These are phyloP conservation scores for Todiramphus chloris DNA, from an alignment of 2,113 vertebrate genomes.

Conservation along the genomic window DNA sequence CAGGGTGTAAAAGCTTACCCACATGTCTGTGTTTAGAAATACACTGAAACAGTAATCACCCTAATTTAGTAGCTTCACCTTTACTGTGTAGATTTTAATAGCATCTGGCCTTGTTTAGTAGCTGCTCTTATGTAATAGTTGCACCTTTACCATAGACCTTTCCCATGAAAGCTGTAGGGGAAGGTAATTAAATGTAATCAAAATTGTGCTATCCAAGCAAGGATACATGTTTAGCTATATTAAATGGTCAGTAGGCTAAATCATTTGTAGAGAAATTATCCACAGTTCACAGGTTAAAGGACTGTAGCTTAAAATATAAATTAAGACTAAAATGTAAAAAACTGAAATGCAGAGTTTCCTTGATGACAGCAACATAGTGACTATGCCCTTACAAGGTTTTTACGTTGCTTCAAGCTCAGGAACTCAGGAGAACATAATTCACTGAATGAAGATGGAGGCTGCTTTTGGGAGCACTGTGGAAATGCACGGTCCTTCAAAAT, in stretches of 20 bases:
- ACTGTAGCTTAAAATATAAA: slow-evolving; percentile 8
- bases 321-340: neutral
- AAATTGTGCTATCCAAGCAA: slow-evolving; percentile 39
- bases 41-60: slow-evolving; percentile 1
- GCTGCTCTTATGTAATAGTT: slow-evolving; percentile 3
- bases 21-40: slow-evolving; percentile 14
- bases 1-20: neutral
- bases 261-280: neutral
- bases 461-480: neutral
- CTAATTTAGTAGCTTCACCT: slow-evolving; percentile 42
- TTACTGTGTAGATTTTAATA: slow-evolving; percentile 51
- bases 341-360: neutral
- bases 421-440: neutral
- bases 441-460: neutral
- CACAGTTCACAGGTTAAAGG: slow-evolving; percentile 9
- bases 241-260: slow-evolving; percentile 12
- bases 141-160: slow-evolving; percentile 1
- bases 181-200: slow-evolving; percentile 40
- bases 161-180: neutral
- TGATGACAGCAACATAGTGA: neutral
- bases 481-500: neutral
- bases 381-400: neutral
- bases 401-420: neutral
- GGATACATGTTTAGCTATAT: neutral
- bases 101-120: slow-evolving; percentile 15